Conservation (phyloP, 2,113 vertebrate genomes). For the Dipodomys merriami region DNA sequence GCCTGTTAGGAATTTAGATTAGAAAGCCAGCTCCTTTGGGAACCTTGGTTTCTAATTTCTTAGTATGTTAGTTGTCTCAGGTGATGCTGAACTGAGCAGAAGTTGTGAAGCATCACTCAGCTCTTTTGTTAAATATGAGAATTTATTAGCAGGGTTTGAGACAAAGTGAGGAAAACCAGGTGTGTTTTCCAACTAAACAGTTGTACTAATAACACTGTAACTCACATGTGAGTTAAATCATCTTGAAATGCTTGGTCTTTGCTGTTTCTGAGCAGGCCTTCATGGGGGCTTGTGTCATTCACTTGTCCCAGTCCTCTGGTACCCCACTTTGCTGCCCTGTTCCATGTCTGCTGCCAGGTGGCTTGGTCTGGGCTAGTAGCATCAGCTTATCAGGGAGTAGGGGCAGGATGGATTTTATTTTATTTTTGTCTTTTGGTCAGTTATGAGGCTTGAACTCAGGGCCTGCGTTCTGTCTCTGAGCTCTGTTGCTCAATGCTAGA, state of each 20-base stretch:
- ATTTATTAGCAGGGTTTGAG: not conserved
- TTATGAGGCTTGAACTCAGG: too few relatives aligned
- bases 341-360: not conserved
- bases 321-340: not conserved
- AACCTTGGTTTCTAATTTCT: slow-evolving; percentile 29
- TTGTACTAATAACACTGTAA: not conserved
- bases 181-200: slow-evolving; percentile 55
- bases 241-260: slow-evolving; percentile 9
- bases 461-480: too few relatives aligned
- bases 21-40: not conserved
- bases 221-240: slow-evolving; percentile 12
- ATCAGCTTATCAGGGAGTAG: not conserved
- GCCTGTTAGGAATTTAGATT: slow-evolving; percentile 41
- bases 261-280: slow-evolving; percentile 2
- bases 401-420: not conserved
- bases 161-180: slow-evolving; percentile 46
- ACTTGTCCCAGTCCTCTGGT: not conserved
- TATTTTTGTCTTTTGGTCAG: too few relatives aligned
- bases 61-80: slow-evolving; percentile 32
- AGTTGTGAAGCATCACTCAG: slow-evolving; percentile 7
- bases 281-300: not conserved
- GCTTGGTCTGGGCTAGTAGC: not conserved
- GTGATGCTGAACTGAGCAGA: slow-evolving; percentile 48
- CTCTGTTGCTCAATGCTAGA: too few relatives aligned
- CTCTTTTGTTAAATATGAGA: slow-evolving; percentile 53